Conservation (phyloP, 1,140 invertebrate genomes). For the Psilanteris sp. region DNA sequence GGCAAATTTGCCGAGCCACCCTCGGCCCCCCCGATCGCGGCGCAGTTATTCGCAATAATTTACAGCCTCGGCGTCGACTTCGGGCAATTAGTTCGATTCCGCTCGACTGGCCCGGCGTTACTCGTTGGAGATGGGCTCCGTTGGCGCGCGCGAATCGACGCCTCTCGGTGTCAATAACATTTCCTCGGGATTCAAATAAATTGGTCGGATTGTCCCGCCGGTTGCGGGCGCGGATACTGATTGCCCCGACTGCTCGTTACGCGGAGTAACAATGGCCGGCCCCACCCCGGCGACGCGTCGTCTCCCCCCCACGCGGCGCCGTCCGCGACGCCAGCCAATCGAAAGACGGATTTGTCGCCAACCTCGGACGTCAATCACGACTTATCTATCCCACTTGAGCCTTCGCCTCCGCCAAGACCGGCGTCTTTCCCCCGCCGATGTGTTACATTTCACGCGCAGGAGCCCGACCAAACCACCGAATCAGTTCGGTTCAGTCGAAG, state of each 20-base stretch:
- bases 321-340: constrained; percentile 37
- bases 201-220: constrained; percentile 70
- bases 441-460: constrained; percentile 56
- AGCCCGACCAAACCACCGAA: no score
- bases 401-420: neutral
- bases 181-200: constrained; percentile 74
- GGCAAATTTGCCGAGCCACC: constrained; percentile 79
- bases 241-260: constrained; percentile 66
- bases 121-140: no score
- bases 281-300: constrained; percentile 11
- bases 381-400: constrained; percentile 31
- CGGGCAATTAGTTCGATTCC: constrained; percentile 64
- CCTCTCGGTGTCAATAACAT: constrained; percentile 66
- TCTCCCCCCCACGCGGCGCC: constrained; percentile 35
- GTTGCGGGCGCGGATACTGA: constrained; percentile 55
- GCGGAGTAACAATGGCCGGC: constrained; percentile 56
- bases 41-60: constrained; percentile 69
- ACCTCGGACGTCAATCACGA: constrained; percentile 26
- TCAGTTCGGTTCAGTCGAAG: no score
- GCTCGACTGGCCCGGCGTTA: no score
- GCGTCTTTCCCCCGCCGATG: constrained; percentile 10
- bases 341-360: constrained; percentile 29
- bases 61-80: constrained; percentile 73
- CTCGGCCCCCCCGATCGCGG: constrained; percentile 68
- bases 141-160: no score